Percentiles rank a stretch among this genome's conserved stretches.
Evolutionary conservation across 2,113 vertebrate species (phyloP).

Genomic region (Hippocampus abdominalis): DNA sequence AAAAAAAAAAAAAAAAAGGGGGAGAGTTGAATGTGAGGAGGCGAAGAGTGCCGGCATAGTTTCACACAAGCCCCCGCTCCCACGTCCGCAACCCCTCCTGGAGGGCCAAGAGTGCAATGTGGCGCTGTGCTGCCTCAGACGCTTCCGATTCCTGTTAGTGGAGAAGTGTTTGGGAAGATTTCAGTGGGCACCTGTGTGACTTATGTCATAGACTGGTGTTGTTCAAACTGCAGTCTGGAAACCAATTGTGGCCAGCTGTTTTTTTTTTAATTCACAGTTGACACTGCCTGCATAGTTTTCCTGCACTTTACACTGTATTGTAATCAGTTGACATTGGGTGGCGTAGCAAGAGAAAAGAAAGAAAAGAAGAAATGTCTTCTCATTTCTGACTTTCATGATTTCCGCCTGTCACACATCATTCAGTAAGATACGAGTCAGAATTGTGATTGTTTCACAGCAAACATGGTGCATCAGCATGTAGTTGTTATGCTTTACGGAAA

Average conservation of each 20-base stretch:
- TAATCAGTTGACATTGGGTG: neutral
- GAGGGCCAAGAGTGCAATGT: slow-evolving; percentile 60
- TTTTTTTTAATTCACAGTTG: neutral
- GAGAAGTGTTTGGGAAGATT: slow-evolving; percentile 13
- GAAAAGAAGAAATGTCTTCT: neutral
- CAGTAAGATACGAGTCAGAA: neutral
- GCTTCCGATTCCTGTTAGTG: slow-evolving; percentile 53
- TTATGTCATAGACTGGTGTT: neutral
- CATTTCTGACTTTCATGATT: neutral
- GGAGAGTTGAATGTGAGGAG: slow-evolving; percentile 53
- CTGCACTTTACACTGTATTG: neutral
- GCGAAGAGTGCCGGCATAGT: slow-evolving; percentile 56
- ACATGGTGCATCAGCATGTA: too few relatives aligned
- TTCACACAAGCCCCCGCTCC: slow-evolving; percentile 64
- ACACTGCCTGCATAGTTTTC: neutral
- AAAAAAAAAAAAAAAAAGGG: slow-evolving; percentile 9
- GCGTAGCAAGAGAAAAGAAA: neutral
- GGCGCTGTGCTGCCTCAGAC: slow-evolving; percentile 40
- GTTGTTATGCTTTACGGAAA: too few relatives aligned
- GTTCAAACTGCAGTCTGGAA: neutral
- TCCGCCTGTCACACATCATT: neutral
- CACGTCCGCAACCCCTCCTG: slow-evolving; percentile 37
- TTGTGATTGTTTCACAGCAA: neutral
- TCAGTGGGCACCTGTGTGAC: slow-evolving; percentile 18
- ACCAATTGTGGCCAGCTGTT: neutral